Evolutionary conservation across 2,797 vertebrate species (phyloP), one percentile per base, ranked within the genome.

Genomic region (Rhabdomys pumilio): DNA sequence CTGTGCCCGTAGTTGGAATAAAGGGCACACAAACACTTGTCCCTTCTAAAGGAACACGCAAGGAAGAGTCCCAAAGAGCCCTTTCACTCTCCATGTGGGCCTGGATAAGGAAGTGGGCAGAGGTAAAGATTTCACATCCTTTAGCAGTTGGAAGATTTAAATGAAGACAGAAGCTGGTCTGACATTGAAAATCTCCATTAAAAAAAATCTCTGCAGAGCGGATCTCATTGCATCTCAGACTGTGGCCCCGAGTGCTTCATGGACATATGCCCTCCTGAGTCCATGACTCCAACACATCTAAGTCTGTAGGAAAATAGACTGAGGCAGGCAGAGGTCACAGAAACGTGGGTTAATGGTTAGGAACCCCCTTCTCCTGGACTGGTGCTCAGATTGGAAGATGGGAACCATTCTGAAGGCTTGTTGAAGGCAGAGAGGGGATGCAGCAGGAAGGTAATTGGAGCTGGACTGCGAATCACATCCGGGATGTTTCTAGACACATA

Each of bases 1-100:
- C 53, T 26, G 1, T 19, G 41, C 73, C 50, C 8, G 3, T n/a
- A 44, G 47, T 50, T 7, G 50, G 61, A 55, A 20, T 65, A 20
- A 72, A 26, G 85, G 59, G 55, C 10, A 47, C 67, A 17, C 34
- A 47, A 12, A 75, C 22, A 29, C 44, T 50, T 77, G 19, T 72
- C 57, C 69, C 15, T 24, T 57, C 0, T 6, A 34, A 34, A 63
- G 7, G 20, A 38, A 26, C 4, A 2, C 0, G 2, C 12, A 50
- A 81, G 65, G 29, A 72, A 55, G 24, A 2, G 20, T 55, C 22
- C 67, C 12, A 44, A 83, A 81, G 59, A 38, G 55, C 29, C 22
- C 41, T 92, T 86, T n/a, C 80, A 3, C 47, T 83, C 53, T 73
- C 53, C 14, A 44, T 1, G 3, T 0, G 53, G 65, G 17, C 41